Base-by-base conservation (phyloP, 2,888 invertebrate species). In the Eupithecia vulgata region DNA sequence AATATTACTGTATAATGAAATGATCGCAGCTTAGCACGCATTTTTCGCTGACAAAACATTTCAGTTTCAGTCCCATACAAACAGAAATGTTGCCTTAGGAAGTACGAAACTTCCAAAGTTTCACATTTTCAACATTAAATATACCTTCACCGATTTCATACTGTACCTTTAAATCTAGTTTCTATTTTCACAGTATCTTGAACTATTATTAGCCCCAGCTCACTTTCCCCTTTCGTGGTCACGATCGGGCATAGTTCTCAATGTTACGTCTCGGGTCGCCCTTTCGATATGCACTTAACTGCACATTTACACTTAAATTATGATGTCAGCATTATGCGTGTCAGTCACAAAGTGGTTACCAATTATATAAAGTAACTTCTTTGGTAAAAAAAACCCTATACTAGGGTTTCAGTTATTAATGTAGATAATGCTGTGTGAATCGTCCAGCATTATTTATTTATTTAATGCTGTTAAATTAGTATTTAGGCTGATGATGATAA, bases 221-320 rank as follows among this genome's bases (percentile, higher is more conserved):
- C 86, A 88, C 88, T 89, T 88, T 89, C 87, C 82, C 85, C 80
- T 81, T 82, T 81, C 80, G 72, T 83, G 84, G 81, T 85, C 89
- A 88, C 87, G 87, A 85, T 82, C 78, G 81, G 84, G 75, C 84
- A 87, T 85, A 88, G 87, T 88, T 87, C 87, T 86, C 81, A 79
- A 76, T 74, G 76, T 79, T 79, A 76, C 78, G 74, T 76, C 68
- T 73, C 65, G 30, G 73, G 73, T 78, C 72, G 76, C 79, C 77
- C 82, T 81, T 82, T 85, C 82, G 76, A 80, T 79, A 73, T 81
- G 83, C 77, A 80, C 76, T 52, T 69, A 57, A 40, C 71, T 70
- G 69, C 25, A 57, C 21, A 57, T 25, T 25, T 13, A 25, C 2
- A 57, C 12, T 57, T 12, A 12, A 25, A 25, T 25, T 57, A 57